phyloP scores from a whole-genome alignment of 2,113 vertebrate species.

The Rattus rattus region DNA sequence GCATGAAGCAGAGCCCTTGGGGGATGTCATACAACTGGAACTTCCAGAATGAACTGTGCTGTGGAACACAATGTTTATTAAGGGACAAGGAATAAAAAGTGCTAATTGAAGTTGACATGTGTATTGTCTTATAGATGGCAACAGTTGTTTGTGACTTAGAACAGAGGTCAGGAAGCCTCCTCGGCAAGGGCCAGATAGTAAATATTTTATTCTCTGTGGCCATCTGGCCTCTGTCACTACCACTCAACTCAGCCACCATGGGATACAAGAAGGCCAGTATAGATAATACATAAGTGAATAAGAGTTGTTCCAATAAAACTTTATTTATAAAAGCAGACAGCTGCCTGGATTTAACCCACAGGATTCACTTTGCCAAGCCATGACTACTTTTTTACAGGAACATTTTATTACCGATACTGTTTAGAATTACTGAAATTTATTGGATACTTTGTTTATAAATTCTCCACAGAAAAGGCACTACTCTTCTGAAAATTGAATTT shows the following conservation, averaged over 20 bases:
- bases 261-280: background rate
- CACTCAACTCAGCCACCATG: background rate
- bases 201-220: conserved; percentile 20
- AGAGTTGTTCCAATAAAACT: conserved; percentile 54
- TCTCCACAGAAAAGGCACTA: background rate
- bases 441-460: background rate
- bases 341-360: background rate
- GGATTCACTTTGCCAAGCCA: background rate
- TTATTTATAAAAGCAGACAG: conserved; percentile 60
- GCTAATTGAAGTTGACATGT: conserved; percentile 26
- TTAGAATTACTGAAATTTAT: conserved; percentile 27
- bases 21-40: background rate
- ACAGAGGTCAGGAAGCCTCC: background rate
- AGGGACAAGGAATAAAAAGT: conserved; percentile 17
- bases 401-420: conserved; percentile 20
- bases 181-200: background rate
- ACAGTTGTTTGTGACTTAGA: conserved; percentile 20
- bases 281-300: background rate
- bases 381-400: background rate
- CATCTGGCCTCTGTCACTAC: conserved; percentile 38
- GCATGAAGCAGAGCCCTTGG: background rate
- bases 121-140: background rate
- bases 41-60: background rate
- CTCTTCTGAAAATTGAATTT: background rate
- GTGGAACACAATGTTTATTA: background rate